These are phyloP conservation scores for Otolemur crassicaudatus DNA, from an alignment of 2,797 vertebrate species.

Conservation along the genomic window DNA sequence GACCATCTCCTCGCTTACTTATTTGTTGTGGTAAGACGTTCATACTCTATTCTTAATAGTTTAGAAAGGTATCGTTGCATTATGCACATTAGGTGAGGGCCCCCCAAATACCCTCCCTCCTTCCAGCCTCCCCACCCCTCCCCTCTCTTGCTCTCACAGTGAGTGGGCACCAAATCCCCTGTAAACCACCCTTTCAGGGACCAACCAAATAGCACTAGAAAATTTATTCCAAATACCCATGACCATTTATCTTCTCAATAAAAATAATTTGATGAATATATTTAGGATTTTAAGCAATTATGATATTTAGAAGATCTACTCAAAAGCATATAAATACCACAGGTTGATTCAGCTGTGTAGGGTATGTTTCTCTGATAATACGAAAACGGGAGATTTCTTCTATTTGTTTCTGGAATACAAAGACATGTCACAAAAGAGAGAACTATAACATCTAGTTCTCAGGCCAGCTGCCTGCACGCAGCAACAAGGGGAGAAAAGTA, in stretches of 20 bases:
- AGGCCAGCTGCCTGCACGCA: neutral
- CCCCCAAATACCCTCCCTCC: too few species aligned
- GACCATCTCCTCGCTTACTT: too few species aligned
- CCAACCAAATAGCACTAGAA: neutral
- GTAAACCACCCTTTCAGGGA: neutral
- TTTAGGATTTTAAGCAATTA: neutral
- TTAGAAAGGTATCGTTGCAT: too few species aligned
- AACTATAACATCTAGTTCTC: neutral
- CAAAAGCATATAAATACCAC: neutral
- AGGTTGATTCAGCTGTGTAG: neutral
- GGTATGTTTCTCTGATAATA: neutral
- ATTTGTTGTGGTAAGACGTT: too few species aligned
- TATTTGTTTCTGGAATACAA: slow-evolving; percentile 8
- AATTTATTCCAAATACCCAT: neutral
- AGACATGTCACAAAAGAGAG: neutral
- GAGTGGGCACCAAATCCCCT: neutral
- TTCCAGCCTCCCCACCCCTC: too few species aligned
- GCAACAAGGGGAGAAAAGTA: neutral
- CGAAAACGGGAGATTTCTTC: neutral
- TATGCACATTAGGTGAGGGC: too few species aligned
- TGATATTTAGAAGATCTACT: neutral
- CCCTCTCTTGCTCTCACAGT: neutral
- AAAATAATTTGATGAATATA: slow-evolving; percentile 7
- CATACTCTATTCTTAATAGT: too few species aligned
- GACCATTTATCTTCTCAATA: neutral